Percentiles rank a stretch among this genome's conserved stretches.
These are phyloP conservation scores for Pantelozetes paolii DNA, from an alignment of 2,888 invertebrate genomes.

Conservation along the genomic window DNA sequence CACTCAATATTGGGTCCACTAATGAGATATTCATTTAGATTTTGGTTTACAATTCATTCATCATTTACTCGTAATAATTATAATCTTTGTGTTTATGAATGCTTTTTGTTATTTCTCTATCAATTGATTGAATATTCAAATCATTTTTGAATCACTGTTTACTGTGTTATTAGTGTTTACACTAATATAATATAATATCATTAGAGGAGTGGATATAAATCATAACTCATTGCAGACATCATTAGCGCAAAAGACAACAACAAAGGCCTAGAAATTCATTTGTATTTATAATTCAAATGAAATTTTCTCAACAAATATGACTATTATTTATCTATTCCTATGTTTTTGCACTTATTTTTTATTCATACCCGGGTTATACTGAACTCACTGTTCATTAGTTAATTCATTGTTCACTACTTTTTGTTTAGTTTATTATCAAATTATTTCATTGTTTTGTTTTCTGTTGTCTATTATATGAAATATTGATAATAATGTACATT, in stretches of 20 bases:
- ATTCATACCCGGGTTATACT: not conserved
- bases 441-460: not conserved
- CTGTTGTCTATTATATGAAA: not conserved
- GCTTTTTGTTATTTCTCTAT: not conserved
- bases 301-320: not conserved
- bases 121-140: not conserved
- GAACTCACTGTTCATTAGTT: not conserved
- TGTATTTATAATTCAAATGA: constrained; percentile 11
- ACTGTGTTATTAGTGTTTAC: not conserved
- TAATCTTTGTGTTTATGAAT: not conserved
- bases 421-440: not conserved
- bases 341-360: constrained; percentile 2
- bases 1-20: not conserved
- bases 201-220: not conserved
- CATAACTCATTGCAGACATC: not conserved
- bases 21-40: constrained; percentile 2
- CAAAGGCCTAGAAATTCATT: constrained; percentile 2
- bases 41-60: not conserved
- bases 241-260: not conserved
- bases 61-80: not conserved
- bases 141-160: not conserved
- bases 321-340: not conserved
- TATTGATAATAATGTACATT: not conserved
- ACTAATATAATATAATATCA: not conserved
- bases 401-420: not conserved